phyloP scores from a whole-genome alignment of 2,888 invertebrate genomes.

The Lapara coniferarum region DNA sequence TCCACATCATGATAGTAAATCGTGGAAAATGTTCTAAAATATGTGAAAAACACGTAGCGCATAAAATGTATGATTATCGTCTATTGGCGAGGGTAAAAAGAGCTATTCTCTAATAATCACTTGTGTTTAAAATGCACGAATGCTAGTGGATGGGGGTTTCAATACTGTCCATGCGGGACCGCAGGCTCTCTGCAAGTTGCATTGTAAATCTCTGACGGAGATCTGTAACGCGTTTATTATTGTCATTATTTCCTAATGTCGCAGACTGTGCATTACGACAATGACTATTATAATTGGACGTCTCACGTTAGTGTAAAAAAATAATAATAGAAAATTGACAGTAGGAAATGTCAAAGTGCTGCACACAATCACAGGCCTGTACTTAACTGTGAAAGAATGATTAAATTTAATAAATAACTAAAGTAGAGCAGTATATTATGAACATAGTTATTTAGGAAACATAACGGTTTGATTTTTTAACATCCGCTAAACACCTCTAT shows the following conservation, averaged over 20 bases:
- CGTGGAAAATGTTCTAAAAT: no score
- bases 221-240: not conserved
- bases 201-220: not conserved
- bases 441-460: not conserved
- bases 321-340: no score
- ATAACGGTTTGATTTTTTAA: not conserved
- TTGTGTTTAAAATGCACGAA: conserved; percentile 24
- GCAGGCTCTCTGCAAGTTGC: not conserved
- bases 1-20: no score
- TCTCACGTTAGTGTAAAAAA: no score
- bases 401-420: not conserved
- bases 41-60: not conserved
- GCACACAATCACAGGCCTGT: not conserved
- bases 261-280: no score
- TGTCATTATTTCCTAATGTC: not conserved
- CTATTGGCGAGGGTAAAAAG: not conserved
- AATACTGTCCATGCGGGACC: conserved; percentile 13
- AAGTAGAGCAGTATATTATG: not conserved
- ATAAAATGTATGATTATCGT: not conserved
- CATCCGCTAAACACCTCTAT: not conserved
- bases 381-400: not conserved
- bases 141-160: conserved; percentile 14
- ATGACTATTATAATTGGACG: no score
- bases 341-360: no score
- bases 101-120: not conserved